Percentiles rank a stretch among this genome's conserved stretches.
These are phyloP conservation scores for Blastobasis lacticolella DNA, from an alignment of 2,888 invertebrate species.

Conservation along the genomic window DNA sequence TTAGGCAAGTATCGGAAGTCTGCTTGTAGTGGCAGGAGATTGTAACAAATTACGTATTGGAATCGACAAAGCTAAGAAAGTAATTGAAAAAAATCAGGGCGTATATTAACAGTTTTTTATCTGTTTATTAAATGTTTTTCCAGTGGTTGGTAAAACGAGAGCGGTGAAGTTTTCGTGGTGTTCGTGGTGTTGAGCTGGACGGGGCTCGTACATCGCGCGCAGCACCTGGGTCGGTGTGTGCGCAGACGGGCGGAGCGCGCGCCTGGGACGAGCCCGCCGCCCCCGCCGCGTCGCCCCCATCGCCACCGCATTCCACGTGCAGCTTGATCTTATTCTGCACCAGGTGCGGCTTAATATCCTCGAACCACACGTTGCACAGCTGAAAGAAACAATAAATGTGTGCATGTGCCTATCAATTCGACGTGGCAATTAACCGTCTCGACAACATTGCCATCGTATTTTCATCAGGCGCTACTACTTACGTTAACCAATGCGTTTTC, in stretches of 20 bases:
- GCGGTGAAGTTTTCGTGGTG: too few relatives aligned
- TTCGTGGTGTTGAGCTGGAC: constrained; percentile 15
- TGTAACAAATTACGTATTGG: too few relatives aligned
- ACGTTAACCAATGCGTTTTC: constrained; percentile 60
- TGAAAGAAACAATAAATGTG: constrained; percentile 24
- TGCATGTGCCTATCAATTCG: neutral
- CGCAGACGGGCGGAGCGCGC: constrained; percentile 29
- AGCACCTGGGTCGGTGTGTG: constrained; percentile 65
- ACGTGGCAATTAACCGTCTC: neutral
- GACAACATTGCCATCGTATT: neutral
- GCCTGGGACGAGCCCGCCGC: constrained; percentile 15
- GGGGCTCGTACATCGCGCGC: constrained; percentile 55
- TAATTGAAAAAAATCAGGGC: too few relatives aligned
- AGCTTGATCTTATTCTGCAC: constrained; percentile 59
- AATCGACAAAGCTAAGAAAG: too few relatives aligned
- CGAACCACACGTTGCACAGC: constrained; percentile 67
- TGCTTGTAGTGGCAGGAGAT: too few relatives aligned
- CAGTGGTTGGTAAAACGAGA: too few relatives aligned
- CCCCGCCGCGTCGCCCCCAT: constrained; percentile 9
- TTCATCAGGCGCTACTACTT: constrained; percentile 21
- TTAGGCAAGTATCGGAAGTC: too few relatives aligned
- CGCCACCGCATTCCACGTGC: constrained; percentile 36
- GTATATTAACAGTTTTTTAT: too few relatives aligned
- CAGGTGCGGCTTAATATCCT: constrained; percentile 61
- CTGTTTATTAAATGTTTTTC: too few relatives aligned